A percentile compares a stretch with the other conserved stretches of the same genome.
phyloP scores from a whole-genome alignment of 53 echinoderm and acorn worm genomes.

The Echinarachnius parma region DNA sequence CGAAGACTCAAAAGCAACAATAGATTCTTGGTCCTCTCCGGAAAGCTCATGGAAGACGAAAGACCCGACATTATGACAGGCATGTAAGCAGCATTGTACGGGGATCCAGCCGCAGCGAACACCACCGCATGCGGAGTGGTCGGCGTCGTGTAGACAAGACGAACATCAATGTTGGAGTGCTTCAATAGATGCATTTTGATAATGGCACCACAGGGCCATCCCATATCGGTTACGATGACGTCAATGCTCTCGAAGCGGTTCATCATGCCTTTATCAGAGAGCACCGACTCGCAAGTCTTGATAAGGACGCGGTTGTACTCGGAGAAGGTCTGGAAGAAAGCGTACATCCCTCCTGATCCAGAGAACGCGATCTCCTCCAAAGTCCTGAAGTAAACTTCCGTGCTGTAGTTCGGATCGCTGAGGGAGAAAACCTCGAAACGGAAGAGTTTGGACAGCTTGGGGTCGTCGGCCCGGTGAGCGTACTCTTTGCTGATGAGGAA shows the following conservation, averaged over 20 bases:
- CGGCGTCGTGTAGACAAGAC: neutral
- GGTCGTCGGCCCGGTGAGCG: neutral
- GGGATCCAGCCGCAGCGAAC: neutral
- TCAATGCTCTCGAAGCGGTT: constrained; percentile 2
- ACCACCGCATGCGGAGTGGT: neutral
- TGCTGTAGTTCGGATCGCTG: constrained; percentile 3
- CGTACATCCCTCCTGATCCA: neutral
- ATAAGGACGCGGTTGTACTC: neutral
- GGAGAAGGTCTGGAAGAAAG: constrained; percentile 11
- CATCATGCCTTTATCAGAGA: constrained; percentile 16
- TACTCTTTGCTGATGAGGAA: constrained; percentile 19
- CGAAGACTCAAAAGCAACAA: neutral
- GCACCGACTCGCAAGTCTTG: constrained; percentile 24
- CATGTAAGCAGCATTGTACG: constrained; percentile 15
- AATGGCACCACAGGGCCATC: constrained; percentile 9
- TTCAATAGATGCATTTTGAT: constrained; percentile 1
- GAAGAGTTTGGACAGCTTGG: neutral
- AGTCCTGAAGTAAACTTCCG: neutral
- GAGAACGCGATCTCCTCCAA: constrained; percentile 7
- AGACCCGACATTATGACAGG: neutral
- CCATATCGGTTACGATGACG: constrained; percentile 7
- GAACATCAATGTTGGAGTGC: neutral
- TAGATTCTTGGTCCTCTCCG: neutral
- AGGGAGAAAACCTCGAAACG: constrained; percentile 8
- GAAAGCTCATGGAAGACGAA: constrained; percentile 13